Conservation (phyloP, 2,888 invertebrate species). For the Drosophila algonquin region DNA sequence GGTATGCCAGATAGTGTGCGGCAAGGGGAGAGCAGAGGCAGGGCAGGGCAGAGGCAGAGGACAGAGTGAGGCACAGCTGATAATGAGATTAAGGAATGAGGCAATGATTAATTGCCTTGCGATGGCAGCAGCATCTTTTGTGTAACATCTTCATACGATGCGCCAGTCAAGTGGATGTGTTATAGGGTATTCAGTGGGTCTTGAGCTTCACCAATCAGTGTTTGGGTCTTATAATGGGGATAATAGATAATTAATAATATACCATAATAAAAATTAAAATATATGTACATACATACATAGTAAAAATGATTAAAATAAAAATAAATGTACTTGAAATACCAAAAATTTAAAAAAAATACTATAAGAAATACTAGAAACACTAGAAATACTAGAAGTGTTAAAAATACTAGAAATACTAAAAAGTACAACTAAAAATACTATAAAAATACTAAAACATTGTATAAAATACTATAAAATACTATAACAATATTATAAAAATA, state of each 20-base stretch:
- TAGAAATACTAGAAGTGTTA: constrained; percentile 6
- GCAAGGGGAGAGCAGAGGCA: neutral
- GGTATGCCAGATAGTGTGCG: constrained; percentile 5
- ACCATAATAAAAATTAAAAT: no score
- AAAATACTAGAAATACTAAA: no score
- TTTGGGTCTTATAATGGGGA: no score
- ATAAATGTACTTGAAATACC: no score
- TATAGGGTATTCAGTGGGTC: constrained; percentile 25
- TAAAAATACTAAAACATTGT: neutral
- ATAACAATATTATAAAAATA: no score
- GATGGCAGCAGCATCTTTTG: constrained; percentile 10
- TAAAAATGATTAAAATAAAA: no score
- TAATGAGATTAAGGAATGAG: constrained; percentile 37
- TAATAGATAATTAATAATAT: no score
- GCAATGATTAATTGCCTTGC: constrained; percentile 35
- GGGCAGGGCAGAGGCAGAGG: neutral
- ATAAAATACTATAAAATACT: neutral
- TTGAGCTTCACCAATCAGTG: constrained; percentile 43
- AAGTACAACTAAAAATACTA: no score
- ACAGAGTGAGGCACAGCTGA: neutral
- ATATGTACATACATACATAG: no score
- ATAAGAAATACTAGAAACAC: neutral
- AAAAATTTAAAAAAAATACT: neutral
- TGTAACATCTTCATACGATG: constrained; percentile 29
- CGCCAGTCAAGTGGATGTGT: constrained; percentile 20